Conservation (phyloP, 1,140 invertebrate genomes). For the Drosophila pandora region DNA sequence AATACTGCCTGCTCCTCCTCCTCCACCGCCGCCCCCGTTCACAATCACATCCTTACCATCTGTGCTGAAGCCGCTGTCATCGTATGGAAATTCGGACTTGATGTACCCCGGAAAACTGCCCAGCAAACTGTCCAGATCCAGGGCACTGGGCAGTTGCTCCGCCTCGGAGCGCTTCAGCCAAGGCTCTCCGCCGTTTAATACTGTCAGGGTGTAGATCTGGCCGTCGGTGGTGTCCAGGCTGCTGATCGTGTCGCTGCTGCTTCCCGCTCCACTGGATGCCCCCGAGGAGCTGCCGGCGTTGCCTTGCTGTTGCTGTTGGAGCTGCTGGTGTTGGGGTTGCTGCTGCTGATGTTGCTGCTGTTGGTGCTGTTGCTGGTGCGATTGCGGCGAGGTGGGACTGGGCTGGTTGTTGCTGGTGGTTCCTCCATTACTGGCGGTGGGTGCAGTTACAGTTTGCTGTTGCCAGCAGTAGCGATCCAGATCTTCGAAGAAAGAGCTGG, state of each 20-base stretch:
- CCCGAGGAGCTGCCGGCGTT: constrained; percentile 67
- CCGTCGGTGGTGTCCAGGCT: constrained; percentile 84
- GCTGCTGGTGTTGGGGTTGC: constrained; percentile 71
- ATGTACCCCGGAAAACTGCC: constrained; percentile 85
- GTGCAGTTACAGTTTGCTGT: constrained; percentile 85
- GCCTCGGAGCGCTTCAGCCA: constrained; percentile 85
- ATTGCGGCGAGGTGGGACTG: constrained; percentile 65
- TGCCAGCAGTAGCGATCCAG: constrained; percentile 92
- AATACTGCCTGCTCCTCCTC: constrained; percentile 60
- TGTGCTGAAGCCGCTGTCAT: constrained; percentile 88
- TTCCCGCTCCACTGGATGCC: constrained; percentile 58
- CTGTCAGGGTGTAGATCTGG: constrained; percentile 88
- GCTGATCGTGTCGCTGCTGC: constrained; percentile 71
- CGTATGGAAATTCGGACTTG: constrained; percentile 88
- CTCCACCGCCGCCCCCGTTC: constrained; percentile 34
- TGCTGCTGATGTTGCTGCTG: constrained; percentile 45
- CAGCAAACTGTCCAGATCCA: constrained; percentile 88
- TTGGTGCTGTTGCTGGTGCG: constrained; percentile 62
- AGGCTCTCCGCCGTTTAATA: constrained; percentile 86
- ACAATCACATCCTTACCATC: constrained; percentile 87
- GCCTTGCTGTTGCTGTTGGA: constrained; percentile 63
- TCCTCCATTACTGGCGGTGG: constrained; percentile 69
- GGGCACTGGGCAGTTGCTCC: constrained; percentile 84
- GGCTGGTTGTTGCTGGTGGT: constrained; percentile 73
- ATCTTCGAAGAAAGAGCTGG: constrained; percentile 89